Conservation (phyloP, 2,113 vertebrate species). For the Coptodon bakossiorum region DNA sequence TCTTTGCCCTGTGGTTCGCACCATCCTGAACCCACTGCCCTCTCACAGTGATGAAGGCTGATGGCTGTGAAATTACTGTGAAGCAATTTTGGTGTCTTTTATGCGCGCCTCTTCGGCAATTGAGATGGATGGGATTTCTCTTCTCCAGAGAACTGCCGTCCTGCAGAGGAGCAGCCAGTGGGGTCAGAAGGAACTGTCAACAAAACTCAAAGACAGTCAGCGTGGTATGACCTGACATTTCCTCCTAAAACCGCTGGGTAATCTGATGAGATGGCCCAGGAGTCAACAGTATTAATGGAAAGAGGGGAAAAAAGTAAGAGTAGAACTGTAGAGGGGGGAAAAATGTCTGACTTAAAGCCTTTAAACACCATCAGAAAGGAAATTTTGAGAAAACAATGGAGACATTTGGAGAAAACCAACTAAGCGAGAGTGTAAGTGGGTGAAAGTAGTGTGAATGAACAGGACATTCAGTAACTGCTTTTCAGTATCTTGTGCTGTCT, state of each 20-base stretch:
- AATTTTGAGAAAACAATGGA: accelerated
- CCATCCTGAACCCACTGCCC: conserved; percentile 10
- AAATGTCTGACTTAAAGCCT: neutral
- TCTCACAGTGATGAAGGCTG: neutral
- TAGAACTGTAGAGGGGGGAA: neutral
- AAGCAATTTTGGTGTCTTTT: conserved; percentile 24
- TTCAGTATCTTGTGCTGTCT: neutral
- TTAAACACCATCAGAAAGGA: neutral
- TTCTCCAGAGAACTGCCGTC: neutral
- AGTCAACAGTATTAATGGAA: neutral
- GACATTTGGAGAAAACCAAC: neutral
- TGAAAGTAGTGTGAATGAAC: neutral
- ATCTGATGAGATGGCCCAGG: neutral
- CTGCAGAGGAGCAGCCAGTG: conserved; percentile 2
- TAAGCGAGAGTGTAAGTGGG: neutral
- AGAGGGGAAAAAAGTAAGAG: neutral
- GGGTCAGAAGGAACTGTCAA: conserved; percentile 27
- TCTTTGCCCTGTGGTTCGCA: neutral
- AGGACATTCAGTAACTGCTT: neutral
- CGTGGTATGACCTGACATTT: neutral
- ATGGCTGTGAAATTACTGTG: conserved; percentile 54
- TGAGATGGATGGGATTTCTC: conserved; percentile 36
- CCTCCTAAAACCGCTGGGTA: neutral
- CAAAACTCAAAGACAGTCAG: neutral
- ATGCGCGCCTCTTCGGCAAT: neutral